Evolutionary conservation across 2,888 invertebrate genomes (phyloP).

Genomic region (Griposia aprilina): DNA sequence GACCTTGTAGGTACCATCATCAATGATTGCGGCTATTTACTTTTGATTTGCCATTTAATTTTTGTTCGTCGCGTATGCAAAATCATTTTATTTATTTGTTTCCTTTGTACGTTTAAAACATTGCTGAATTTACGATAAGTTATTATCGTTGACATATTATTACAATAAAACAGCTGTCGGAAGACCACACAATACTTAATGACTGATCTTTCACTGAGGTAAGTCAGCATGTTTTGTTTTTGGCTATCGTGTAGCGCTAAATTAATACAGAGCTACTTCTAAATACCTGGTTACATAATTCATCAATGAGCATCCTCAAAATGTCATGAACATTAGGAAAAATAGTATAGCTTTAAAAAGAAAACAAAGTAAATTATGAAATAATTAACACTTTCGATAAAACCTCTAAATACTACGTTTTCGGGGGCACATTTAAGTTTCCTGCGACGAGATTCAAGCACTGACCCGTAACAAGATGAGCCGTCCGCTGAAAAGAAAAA

Average conservation of each 20-base stretch:
- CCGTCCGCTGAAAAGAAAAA: background rate
- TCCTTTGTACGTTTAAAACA: slow-evolving; percentile 41
- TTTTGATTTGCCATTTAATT: slow-evolving; percentile 67
- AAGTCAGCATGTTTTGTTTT: background rate
- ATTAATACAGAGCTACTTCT: background rate
- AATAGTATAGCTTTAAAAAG: background rate
- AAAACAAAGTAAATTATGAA: background rate
- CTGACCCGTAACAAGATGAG: background rate
- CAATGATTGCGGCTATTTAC: slow-evolving; percentile 73
- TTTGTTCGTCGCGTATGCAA: slow-evolving; percentile 64
- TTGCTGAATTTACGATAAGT: slow-evolving; percentile 6
- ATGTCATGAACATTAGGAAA: background rate
- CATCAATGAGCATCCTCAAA: background rate
- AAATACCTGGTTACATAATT: background rate
- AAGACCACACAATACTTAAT: slow-evolving; percentile 9
- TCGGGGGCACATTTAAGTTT: background rate
- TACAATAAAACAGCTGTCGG: slow-evolving; percentile 7
- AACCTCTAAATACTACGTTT: background rate
- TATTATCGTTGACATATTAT: slow-evolving; percentile 27
- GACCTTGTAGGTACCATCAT: slow-evolving; percentile 81
- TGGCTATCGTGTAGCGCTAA: background rate
- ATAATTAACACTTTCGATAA: slow-evolving; percentile 6
- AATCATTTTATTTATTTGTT: slow-evolving; percentile 52
- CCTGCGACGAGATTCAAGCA: slow-evolving; percentile 6
- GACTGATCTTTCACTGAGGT: slow-evolving; percentile 10